phyloP scores from a whole-genome alignment of 92 coral and sea anemone species.

The Phymanthus crucifer region DNA sequence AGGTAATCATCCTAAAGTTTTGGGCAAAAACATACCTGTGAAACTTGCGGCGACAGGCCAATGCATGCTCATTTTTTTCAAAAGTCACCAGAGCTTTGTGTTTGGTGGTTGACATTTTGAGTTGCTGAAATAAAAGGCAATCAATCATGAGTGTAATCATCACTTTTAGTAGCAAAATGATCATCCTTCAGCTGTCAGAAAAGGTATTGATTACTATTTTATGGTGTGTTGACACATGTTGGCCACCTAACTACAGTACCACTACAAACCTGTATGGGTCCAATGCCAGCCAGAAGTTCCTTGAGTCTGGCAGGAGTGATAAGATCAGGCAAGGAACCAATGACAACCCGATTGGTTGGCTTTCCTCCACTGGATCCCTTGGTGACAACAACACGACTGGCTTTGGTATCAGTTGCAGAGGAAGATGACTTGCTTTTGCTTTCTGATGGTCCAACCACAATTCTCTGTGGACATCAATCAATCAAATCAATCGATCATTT shows the following conservation, averaged over 20 bases:
- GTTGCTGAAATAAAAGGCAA: constrained; percentile 64
- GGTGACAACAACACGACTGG: constrained; percentile 87
- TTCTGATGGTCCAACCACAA: constrained; percentile 89
- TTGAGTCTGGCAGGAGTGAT: constrained; percentile 92
- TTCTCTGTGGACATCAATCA: constrained; percentile 46
- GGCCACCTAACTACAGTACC: too few species aligned
- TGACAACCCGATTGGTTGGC: constrained; percentile 95
- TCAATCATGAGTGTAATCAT: too few species aligned
- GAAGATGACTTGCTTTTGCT: constrained; percentile 71
- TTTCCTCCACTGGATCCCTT: constrained; percentile 92
- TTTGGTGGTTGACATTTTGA: constrained; percentile 97
- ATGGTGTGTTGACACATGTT: background rate
- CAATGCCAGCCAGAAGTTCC: constrained; percentile 91
- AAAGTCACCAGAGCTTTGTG: constrained; percentile 98
- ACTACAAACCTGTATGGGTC: constrained; percentile 88
- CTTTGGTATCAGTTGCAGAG: constrained; percentile 68
- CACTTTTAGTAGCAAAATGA: background rate
- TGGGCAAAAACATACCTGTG: constrained; percentile 72
- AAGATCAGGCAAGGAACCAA: constrained; percentile 90
- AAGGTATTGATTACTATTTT: background rate
- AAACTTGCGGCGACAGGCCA: constrained; percentile 99
- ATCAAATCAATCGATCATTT: too few species aligned
- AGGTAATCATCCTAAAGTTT: too few species aligned
- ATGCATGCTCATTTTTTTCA: constrained; percentile 97
- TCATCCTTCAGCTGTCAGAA: too few species aligned